A percentile compares a stretch with the other conserved stretches of the same genome.
phyloP scores from a whole-genome alignment of 2,888 invertebrate species.

The Synanthedon formicaeformis region DNA sequence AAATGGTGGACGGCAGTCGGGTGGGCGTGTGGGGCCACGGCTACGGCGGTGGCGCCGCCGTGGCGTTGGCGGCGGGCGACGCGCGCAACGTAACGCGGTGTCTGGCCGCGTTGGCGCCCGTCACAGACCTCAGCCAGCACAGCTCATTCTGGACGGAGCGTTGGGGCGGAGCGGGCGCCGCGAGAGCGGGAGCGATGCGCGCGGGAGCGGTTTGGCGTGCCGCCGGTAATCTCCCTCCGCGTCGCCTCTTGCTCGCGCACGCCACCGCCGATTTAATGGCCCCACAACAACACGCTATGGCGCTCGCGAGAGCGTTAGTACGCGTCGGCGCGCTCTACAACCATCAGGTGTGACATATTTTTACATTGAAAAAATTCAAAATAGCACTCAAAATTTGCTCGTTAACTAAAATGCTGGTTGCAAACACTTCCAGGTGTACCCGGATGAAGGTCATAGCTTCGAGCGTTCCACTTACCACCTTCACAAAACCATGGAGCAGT shows the following conservation, averaged over 20 bases:
- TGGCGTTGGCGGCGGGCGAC: constrained; percentile 84
- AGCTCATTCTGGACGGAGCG: constrained; percentile 92
- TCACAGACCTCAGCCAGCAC: constrained; percentile 85
- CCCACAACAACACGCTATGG: constrained; percentile 88
- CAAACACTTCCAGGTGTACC: constrained; percentile 77
- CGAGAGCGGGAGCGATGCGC: constrained; percentile 79
- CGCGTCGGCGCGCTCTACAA: constrained; percentile 84
- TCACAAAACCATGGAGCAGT: constrained; percentile 87
- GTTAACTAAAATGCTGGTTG: too few relatives aligned
- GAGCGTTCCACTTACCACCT: constrained; percentile 80
- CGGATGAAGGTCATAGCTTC: constrained; percentile 86
- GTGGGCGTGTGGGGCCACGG: constrained; percentile 89
- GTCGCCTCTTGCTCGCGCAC: constrained; percentile 76
- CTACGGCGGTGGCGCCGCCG: constrained; percentile 89
- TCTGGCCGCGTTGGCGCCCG: constrained; percentile 87
- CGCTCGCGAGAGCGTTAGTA: constrained; percentile 86
- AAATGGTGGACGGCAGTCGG: constrained; percentile 83
- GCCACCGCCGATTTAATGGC: constrained; percentile 88
- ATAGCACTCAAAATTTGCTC: too few relatives aligned
- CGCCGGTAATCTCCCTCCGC: constrained; percentile 79
- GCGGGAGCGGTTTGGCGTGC: constrained; percentile 83
- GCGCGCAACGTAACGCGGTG: constrained; percentile 83
- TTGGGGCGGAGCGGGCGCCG: constrained; percentile 84
- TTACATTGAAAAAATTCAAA: background rate
- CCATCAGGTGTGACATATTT: constrained; percentile 75